These are phyloP conservation scores for Onthophagus sagittarius DNA, from an alignment of 2,888 invertebrate species.

Conservation along the genomic window DNA sequence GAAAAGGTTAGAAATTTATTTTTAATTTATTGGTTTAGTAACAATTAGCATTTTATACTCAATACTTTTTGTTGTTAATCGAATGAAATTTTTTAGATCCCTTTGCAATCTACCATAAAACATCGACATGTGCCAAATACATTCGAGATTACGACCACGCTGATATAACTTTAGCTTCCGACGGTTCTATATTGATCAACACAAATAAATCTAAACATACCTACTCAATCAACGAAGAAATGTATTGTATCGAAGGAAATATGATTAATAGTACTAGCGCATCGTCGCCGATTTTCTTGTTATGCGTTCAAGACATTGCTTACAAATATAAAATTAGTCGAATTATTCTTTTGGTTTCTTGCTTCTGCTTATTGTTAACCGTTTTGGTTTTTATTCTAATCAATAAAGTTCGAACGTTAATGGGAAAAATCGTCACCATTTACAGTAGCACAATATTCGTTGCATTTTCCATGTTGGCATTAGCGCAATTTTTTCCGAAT, in stretches of 20 bases:
- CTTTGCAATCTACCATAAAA: background rate
- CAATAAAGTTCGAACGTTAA: background rate
- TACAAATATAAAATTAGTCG: background rate
- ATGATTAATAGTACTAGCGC: background rate
- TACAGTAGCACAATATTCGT: background rate
- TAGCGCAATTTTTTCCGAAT: background rate
- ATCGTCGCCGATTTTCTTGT: background rate
- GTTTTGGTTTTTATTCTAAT: background rate
- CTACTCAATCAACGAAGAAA: background rate
- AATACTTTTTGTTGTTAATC: background rate
- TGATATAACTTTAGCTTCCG: background rate
- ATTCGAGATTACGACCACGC: background rate
- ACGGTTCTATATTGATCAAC: background rate
- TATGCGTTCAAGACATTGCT: background rate
- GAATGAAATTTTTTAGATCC: background rate
- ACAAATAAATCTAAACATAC: background rate
- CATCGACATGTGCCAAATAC: background rate
- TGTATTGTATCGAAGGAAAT: slow-evolving; percentile 3
- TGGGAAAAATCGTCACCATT: background rate
- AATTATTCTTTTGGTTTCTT: slow-evolving; percentile 1
- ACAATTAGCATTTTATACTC: no score
- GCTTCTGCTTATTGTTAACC: background rate
- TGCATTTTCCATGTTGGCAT: background rate
- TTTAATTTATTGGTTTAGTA: background rate
- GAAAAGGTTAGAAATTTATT: background rate